phyloP scores from a whole-genome alignment of 2,113 vertebrate species.

The Alectura lathami region DNA sequence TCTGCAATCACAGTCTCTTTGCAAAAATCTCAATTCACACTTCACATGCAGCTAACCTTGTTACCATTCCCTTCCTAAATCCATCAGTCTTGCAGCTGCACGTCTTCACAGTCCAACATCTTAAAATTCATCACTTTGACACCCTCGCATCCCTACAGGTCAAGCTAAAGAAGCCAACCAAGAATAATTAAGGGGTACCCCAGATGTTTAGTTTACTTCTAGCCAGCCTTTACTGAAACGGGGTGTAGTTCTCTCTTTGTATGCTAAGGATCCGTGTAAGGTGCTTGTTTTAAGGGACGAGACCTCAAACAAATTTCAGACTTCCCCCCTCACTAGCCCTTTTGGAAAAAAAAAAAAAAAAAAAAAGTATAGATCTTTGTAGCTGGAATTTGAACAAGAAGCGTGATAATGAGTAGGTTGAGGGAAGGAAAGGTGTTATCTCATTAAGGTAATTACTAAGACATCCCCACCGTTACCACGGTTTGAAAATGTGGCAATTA shows the following conservation, averaged over 20 bases:
- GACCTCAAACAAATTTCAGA: constrained; percentile 73
- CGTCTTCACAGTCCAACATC: constrained; percentile 87
- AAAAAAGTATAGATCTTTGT: constrained; percentile 74
- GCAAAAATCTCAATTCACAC: constrained; percentile 93
- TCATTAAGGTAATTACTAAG: constrained; percentile 99
- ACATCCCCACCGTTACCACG: constrained; percentile 91
- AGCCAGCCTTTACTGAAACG: constrained; percentile 66
- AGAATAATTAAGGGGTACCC: constrained; percentile 86
- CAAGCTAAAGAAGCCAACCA: constrained; percentile 84
- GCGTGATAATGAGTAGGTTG: constrained; percentile 96
- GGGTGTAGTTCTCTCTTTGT: constrained; percentile 38
- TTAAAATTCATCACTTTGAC: constrained; percentile 93
- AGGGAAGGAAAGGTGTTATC: constrained; percentile 94
- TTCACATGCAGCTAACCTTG: constrained; percentile 91
- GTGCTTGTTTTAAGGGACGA: constrained; percentile 65
- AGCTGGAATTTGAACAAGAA: constrained; percentile 86
- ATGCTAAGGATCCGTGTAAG: constrained; percentile 52
- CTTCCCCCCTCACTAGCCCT: not conserved
- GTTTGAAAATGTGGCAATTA: constrained; percentile 98
- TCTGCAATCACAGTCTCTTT: constrained; percentile 88
- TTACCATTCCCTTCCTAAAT: constrained; percentile 85
- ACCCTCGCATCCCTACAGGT: constrained; percentile 85
- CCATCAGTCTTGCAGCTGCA: constrained; percentile 85
- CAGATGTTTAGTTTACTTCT: constrained; percentile 84
- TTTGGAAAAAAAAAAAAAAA: too few relatives aligned